Evolutionary conservation across 1,140 invertebrate genomes (phyloP).

Genomic region (Cataglyphis hispanica): DNA sequence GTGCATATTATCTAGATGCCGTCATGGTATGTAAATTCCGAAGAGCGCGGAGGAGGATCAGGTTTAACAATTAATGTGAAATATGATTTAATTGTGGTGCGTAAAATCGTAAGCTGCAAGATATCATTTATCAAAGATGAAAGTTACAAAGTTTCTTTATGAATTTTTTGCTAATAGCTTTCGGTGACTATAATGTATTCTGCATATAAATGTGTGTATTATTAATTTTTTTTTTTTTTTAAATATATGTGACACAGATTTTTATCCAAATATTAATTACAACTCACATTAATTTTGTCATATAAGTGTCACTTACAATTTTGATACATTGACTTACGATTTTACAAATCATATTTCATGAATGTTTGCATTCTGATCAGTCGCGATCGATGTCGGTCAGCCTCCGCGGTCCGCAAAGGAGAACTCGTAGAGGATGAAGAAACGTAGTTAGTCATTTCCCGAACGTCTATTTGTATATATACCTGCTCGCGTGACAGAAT

Average conservation of each 20-base stretch:
- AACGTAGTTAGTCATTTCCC: constrained; percentile 72
- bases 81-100: neutral
- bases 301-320: neutral
- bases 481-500: constrained; percentile 83
- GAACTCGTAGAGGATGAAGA: constrained; percentile 66
- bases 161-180: neutral
- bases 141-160: neutral
- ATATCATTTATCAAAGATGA: neutral
- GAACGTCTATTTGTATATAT: constrained; percentile 86
- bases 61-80: constrained; percentile 26
- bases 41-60: constrained; percentile 56
- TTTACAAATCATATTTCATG: constrained; percentile 21
- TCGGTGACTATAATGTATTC: neutral
- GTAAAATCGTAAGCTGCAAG: constrained; percentile 31
- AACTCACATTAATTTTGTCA: neutral
- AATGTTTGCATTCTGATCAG: neutral
- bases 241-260: neutral
- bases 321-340: constrained; percentile 6
- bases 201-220: no score
- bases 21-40: constrained; percentile 60
- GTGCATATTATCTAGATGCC: constrained; percentile 74
- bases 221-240: neutral
- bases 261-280: neutral
- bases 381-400: constrained; percentile 39
- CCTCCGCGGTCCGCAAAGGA: constrained; percentile 30